phyloP scores from a whole-genome alignment of 2,113 vertebrate genomes.

The Paradoxurus hermaphroditus region DNA sequence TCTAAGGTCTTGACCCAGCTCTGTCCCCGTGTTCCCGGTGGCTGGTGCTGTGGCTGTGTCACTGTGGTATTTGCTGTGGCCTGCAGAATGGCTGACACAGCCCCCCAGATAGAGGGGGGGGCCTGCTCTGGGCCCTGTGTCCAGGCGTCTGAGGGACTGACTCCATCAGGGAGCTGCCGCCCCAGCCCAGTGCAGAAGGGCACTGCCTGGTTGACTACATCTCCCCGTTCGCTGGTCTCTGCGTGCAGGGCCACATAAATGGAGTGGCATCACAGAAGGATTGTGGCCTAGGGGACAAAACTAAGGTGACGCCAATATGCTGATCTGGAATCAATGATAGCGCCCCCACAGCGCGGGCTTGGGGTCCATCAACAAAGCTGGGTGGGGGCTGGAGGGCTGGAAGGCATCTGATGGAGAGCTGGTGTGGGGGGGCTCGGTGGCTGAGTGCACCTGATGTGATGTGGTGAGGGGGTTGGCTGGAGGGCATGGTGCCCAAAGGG shows the following conservation, averaged over 20 bases:
- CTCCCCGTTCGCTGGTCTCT: background rate
- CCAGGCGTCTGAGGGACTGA: background rate
- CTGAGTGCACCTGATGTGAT: fast-evolving
- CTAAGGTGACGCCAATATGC: background rate
- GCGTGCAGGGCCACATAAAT: background rate
- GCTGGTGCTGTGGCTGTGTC: background rate
- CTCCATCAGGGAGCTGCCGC: fast-evolving
- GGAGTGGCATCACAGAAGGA: background rate
- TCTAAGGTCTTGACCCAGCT: background rate
- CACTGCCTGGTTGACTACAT: background rate
- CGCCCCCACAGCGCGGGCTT: background rate
- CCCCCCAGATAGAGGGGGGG: background rate
- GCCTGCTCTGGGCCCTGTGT: background rate
- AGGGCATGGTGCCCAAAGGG: background rate
- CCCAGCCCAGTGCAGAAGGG: background rate
- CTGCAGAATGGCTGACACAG: background rate
- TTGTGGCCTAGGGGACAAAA: background rate
- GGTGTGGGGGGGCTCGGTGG: fast-evolving
- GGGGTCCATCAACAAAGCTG: background rate
- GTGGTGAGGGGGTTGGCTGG: background rate
- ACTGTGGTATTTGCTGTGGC: background rate
- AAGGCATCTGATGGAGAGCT: background rate
- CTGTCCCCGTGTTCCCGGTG: background rate
- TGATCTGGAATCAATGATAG: background rate
- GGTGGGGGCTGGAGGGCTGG: too few relatives aligned